phyloP scores from a whole-genome alignment of 2,797 vertebrate genomes.

The Calcarius lapponicus region DNA sequence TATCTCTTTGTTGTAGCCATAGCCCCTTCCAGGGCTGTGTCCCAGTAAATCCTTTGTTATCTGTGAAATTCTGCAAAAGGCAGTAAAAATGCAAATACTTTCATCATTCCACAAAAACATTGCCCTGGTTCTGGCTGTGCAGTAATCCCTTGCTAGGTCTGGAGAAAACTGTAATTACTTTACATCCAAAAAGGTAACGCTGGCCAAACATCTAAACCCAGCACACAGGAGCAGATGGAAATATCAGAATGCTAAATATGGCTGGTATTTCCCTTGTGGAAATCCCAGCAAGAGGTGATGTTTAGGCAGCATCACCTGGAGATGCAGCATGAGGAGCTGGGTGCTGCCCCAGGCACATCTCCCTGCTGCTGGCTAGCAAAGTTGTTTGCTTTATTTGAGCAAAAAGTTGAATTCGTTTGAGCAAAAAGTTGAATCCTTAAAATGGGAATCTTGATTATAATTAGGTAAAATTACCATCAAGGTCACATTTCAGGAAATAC shows the following conservation, averaged over 20 bases:
- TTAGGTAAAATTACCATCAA: background rate
- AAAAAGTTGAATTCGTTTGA: background rate
- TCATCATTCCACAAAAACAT: background rate
- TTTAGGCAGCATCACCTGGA: background rate
- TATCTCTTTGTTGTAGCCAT: background rate
- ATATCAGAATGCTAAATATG: background rate
- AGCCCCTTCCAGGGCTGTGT: background rate
- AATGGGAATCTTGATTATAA: background rate
- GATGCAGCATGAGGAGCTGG: background rate
- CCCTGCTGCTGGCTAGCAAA: background rate
- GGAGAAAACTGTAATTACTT: background rate
- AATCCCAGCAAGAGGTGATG: background rate
- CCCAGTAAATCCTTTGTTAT: background rate
- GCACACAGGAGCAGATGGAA: background rate
- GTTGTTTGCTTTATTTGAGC: background rate
- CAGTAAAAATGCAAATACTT: constrained; percentile 20
- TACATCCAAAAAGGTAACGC: background rate
- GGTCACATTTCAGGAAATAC: background rate
- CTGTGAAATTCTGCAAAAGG: constrained; percentile 13
- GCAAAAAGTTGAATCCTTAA: background rate
- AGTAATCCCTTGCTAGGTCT: constrained; percentile 9
- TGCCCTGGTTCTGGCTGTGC: background rate
- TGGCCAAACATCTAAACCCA: background rate
- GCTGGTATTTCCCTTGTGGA: background rate
- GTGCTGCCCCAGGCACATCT: background rate